Conservation (phyloP, 2,797 vertebrate species). For the Amblyopsis hoosieri region DNA sequence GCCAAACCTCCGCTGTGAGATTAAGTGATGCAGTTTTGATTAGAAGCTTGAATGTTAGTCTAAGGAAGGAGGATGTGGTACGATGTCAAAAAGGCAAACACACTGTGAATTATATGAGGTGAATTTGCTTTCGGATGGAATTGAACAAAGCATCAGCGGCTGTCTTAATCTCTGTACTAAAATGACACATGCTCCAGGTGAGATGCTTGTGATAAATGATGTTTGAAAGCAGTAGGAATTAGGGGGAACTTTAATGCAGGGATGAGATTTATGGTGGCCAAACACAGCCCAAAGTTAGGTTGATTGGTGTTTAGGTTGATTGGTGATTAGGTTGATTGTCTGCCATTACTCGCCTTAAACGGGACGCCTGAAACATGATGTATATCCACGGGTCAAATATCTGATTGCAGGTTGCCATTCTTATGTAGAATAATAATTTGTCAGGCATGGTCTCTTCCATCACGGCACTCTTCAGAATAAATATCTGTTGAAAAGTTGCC, state of each 20-base stretch:
- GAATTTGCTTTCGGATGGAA: slow-evolving; percentile 12
- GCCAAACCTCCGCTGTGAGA: slow-evolving; percentile 1
- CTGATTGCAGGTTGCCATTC: slow-evolving; percentile 92
- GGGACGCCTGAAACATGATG: slow-evolving; percentile 79
- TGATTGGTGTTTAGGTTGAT: slow-evolving; percentile 15
- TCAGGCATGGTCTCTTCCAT: slow-evolving; percentile 19
- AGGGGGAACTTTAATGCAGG: slow-evolving; percentile 6
- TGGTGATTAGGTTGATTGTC: slow-evolving; percentile 7
- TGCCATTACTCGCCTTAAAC: slow-evolving; percentile 73
- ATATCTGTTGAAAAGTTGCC: slow-evolving; percentile 64
- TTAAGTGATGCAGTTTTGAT: background rate
- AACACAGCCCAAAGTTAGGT: slow-evolving; percentile 10
- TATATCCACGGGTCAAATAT: slow-evolving; percentile 96
- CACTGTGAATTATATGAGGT: slow-evolving; percentile 17
- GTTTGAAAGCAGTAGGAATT: slow-evolving; percentile 20
- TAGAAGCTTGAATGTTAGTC: slow-evolving; percentile 28
- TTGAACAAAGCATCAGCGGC: slow-evolving; percentile 11
- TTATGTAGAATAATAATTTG: slow-evolving; percentile 82
- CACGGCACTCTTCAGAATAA: slow-evolving; percentile 57
- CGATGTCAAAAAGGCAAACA: background rate
- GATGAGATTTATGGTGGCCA: slow-evolving; percentile 15
- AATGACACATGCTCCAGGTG: slow-evolving; percentile 10
- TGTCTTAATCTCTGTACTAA: background rate
- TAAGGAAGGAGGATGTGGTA: slow-evolving; percentile 5
- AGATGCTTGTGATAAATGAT: slow-evolving; percentile 14